phyloP scores from a whole-genome alignment of 1,140 invertebrate genomes.

The Planococcus citri region DNA sequence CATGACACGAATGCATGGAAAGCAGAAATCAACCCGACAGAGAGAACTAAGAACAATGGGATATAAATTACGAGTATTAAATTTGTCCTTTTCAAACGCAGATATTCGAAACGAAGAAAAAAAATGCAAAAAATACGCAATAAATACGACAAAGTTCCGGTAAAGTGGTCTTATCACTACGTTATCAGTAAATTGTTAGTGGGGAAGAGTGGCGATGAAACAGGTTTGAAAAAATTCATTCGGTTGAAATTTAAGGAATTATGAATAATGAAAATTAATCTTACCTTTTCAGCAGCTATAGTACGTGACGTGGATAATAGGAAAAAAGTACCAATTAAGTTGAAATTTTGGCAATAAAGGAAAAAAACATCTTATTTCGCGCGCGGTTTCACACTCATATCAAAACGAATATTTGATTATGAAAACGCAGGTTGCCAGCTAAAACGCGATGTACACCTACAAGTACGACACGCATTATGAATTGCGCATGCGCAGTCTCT shows the following conservation, averaged over 20 bases:
- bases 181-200: too few species aligned
- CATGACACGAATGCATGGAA: background rate
- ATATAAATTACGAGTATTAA: too few species aligned
- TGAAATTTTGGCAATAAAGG: background rate
- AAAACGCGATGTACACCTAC: background rate
- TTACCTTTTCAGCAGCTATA: too few species aligned
- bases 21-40: background rate
- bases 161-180: too few species aligned
- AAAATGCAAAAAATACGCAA: background rate
- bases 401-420: slow-evolving; percentile 8
- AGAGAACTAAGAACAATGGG: background rate
- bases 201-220: too few species aligned
- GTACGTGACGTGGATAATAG: too few species aligned
- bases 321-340: background rate
- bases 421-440: slow-evolving; percentile 1
- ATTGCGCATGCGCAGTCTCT: background rate
- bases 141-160: too few species aligned
- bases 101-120: background rate
- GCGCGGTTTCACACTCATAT: background rate
- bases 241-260: too few species aligned
- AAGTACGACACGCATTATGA: background rate
- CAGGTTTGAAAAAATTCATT: too few species aligned
- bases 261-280: too few species aligned
- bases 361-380: background rate
- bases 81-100: too few species aligned